These are phyloP conservation scores for Catharus ustulatus DNA, from an alignment of 2,797 vertebrate genomes.

Conservation along the genomic window DNA sequence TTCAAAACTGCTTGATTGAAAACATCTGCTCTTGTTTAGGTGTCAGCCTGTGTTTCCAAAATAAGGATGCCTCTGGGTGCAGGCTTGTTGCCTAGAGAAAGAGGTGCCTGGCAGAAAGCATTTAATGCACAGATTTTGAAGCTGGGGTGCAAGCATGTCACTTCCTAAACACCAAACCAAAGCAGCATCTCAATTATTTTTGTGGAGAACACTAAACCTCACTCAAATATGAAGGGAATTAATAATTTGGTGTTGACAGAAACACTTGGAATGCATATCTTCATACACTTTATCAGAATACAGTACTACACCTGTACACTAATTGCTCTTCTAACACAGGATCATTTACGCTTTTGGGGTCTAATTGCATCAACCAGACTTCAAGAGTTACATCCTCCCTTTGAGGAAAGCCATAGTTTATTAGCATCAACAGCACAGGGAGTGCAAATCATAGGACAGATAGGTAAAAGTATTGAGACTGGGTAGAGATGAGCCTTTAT, in stretches of 20 bases:
- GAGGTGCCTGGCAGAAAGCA: not conserved
- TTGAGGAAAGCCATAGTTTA: not conserved
- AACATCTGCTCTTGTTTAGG: not conserved
- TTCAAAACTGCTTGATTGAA: not conserved
- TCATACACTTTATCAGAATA: not conserved
- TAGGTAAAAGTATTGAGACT: not conserved
- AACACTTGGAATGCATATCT: not conserved
- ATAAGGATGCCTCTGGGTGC: not conserved
- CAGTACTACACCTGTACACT: not conserved
- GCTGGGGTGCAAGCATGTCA: accelerated
- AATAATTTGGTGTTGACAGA: not conserved
- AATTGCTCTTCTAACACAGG: not conserved
- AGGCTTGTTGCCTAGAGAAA: not conserved
- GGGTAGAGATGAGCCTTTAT: not conserved
- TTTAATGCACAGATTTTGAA: not conserved
- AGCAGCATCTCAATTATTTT: not conserved
- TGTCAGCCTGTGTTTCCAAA: not conserved
- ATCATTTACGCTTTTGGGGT: not conserved
- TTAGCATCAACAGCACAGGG: not conserved
- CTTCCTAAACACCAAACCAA: not conserved
- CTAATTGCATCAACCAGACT: not conserved
- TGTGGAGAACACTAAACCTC: not conserved
- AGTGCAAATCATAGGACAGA: not conserved
- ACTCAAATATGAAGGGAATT: not conserved
- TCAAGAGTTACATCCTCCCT: not conserved